Base-by-base conservation (phyloP, 2,113 vertebrate genomes). In the Micronisus gabar region DNA sequence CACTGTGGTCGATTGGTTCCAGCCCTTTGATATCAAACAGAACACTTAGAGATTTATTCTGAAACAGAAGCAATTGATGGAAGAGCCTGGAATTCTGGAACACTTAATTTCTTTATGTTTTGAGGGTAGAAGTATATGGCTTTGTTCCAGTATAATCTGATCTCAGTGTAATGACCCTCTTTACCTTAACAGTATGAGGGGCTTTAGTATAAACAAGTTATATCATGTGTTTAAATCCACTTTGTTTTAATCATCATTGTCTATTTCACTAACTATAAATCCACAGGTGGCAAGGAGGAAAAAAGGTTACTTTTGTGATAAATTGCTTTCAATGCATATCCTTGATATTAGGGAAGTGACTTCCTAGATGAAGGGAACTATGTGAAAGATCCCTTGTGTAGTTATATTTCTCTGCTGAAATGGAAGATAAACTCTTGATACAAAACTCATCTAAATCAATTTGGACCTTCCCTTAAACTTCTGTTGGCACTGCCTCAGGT, bases 271-370 rank as follows among this genome's bases (percentile, higher is more conserved):
- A 55, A 12, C 11, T 40, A 30, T 32, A 85, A 62, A 43, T 18
- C 29, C 5, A 10, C 7, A 26, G 13, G 8, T 41, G 48, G 20
- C 0, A 0, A 72, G 62, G 32, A 76, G 17, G 20, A 76, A 67
- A 83, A 29, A 23, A 11, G 17, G 3, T 56, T 48, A 18, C 7
- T 74, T 56, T 43, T 59, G 8, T 50, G 45, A 47, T 73, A 17
- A 82, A 43, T 65, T 40, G 4, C 8, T 90, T 83, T 76, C 50
- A 38, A 0, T 61, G 23, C 13, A 19, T 41, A 48, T 13, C 15
- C 17, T 6, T 58, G n/a, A n/a, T 47, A 8, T 38, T 36, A 34
- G 56, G 5, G 40, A 61, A 25, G 14, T 36, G 52, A 32, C 16
- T 68, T 80, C 26, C 36, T 32, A 41, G 20, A 8, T 40, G 21